Evolutionary conservation across 1,140 invertebrate genomes (phyloP), one percentile per base, ranked within the genome.

Genomic region (Carcinoscorpius rotundicauda): DNA sequence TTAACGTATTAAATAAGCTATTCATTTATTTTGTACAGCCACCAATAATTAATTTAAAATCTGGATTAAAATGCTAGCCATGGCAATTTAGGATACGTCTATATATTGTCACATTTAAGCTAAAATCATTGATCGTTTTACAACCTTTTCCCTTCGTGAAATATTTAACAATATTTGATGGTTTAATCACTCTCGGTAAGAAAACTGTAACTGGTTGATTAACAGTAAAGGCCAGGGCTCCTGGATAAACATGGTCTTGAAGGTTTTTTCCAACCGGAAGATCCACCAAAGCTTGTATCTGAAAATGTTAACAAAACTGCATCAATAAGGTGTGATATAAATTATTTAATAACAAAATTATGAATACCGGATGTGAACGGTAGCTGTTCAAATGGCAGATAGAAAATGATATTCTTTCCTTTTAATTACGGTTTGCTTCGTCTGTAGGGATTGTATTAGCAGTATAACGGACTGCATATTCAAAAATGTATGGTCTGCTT

Each of bases 151-250:
- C 70, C 60, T 62, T 61, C 3, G 64, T 57, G 58, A 72, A 68
- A 50, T 72, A 72, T n/a, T 66, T 68, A 6, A 69, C 67, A 8
- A 72, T 66, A 50, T 73, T 72, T 53, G 89, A 89, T 0, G 89
- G 75, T 67, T 89, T 91, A 0, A 90, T 84, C 67, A 90, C 75
- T 5, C 88, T 78, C 68, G 84, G 84, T 78, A 87, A 84, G 1
- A 91, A 82, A 62, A 89, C 78, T 69, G 86, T 87, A 48, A 90
- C 78, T 6, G 66, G 58, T 6, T 51, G 29, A 55, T 71, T 61
- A 3, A 73, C 63, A 0, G 62, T 56, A 61, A 73, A 69, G 61
- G 69, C 65, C 6, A 73, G 51, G 5, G 64, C 70, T 5, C 69
- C 70, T 3, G 72, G 68, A 65, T 71, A 73, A 11, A 73, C 69